Percentiles rank a stretch among this genome's conserved stretches.
Evolutionary conservation across 2,888 invertebrate genomes (phyloP).

Genomic region (Diplazon laetatorius): DNA sequence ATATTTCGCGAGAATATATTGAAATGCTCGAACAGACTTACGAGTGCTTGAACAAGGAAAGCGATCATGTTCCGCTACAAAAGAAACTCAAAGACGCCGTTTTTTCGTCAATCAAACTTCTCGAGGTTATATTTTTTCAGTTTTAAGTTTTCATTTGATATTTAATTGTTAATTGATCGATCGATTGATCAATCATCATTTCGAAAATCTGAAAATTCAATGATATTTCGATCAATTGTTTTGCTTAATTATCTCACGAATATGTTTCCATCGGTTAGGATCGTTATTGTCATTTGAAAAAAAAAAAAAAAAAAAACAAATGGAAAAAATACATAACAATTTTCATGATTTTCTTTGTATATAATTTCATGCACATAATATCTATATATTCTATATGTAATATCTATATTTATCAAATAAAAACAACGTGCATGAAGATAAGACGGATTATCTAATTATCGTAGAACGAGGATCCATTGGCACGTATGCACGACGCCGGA

Average conservation of each 20-base stretch:
- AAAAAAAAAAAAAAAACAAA: too few relatives aligned
- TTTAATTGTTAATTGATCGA: too few relatives aligned
- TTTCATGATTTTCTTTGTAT: too few relatives aligned
- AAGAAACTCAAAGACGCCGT: slow-evolving; percentile 62
- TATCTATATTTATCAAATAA: not conserved
- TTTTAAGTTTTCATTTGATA: not conserved
- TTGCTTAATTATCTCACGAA: too few relatives aligned
- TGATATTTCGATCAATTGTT: too few relatives aligned
- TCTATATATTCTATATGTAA: not conserved
- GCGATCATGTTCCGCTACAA: slow-evolving; percentile 53
- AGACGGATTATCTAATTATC: not conserved
- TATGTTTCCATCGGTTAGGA: too few relatives aligned
- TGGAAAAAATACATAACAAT: too few relatives aligned
- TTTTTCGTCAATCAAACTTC: slow-evolving; percentile 58
- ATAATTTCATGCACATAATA: too few relatives aligned
- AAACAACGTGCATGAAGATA: not conserved
- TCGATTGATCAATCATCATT: too few relatives aligned
- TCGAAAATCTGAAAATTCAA: too few relatives aligned
- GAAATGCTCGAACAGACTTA: slow-evolving; percentile 62
- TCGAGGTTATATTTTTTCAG: slow-evolving; percentile 31
- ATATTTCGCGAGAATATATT: not conserved
- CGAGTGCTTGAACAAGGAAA: slow-evolving; percentile 50
- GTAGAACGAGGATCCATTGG: slow-evolving; percentile 62
- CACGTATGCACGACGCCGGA: slow-evolving; percentile 60
- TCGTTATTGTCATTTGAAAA: too few relatives aligned